These are phyloP conservation scores for Lepeophtheirus salmonis DNA, from an alignment of 1,140 invertebrate species.

Conservation along the genomic window DNA sequence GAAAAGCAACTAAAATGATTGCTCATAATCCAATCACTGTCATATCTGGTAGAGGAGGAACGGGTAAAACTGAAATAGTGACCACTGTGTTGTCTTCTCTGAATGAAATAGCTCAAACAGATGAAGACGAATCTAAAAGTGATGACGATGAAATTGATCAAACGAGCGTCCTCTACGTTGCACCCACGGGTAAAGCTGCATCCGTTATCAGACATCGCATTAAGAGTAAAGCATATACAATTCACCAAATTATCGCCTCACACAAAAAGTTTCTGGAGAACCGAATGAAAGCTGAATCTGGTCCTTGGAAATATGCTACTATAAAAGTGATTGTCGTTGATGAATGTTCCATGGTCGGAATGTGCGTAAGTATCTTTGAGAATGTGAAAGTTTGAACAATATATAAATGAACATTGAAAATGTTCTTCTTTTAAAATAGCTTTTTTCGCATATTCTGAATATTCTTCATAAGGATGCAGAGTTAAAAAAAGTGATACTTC, in stretches of 20 bases:
- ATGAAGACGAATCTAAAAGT: background rate
- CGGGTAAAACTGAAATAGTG: conserved; percentile 6
- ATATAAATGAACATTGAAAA: no score
- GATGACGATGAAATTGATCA: background rate
- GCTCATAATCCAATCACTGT: background rate
- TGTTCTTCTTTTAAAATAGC: background rate
- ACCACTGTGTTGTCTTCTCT: background rate
- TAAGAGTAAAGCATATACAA: conserved; percentile 9
- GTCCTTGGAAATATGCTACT: background rate
- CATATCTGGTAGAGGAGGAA: conserved; percentile 11
- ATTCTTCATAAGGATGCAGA: background rate
- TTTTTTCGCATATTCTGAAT: background rate
- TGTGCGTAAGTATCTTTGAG: background rate
- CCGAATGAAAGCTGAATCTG: background rate
- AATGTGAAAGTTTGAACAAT: no score
- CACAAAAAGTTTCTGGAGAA: conserved; percentile 20
- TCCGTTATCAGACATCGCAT: background rate
- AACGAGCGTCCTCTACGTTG: conserved; percentile 11
- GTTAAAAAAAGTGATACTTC: background rate
- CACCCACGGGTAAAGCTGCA: conserved; percentile 8
- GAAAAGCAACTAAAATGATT: background rate
- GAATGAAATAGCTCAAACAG: background rate
- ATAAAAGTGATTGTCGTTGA: background rate
- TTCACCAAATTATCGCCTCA: conserved; percentile 16
- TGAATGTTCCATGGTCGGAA: conserved; percentile 3